Base-by-base conservation (phyloP, 2,797 vertebrate genomes). In the Spondyliosoma cantharus region DNA sequence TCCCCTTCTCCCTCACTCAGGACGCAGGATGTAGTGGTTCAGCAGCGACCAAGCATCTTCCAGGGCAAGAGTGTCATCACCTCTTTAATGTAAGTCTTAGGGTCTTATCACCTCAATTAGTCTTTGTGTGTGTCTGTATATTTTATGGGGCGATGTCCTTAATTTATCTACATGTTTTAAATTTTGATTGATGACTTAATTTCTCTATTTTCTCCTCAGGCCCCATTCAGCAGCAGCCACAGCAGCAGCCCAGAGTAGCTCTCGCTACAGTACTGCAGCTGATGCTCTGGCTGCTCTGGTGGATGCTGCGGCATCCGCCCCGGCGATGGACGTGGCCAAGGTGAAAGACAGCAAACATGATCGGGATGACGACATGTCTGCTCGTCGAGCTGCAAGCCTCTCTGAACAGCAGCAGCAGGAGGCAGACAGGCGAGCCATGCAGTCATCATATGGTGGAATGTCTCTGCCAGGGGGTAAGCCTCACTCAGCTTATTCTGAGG, bases 1-100 rank as follows among this genome's bases (percentile, higher is more conserved):
- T 97, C 98, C 1, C 95, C 97, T 0, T 99, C 98, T 11, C 97
- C 98, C 9, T 98, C 97, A 0, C 93, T 97, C 66, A 95, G 97
- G 91, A 93, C 96, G 22, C 97, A 97, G 90, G 98, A 99, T 37
- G 95, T 95, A 22, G 94, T 98, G 9, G 90, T 98, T 73, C 98
- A 97, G 80, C 98, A 98, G 83, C 94, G 98, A 70, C 97, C 97
- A 22, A 99, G 97, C 85, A 97, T 99, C 92, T 99, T 99, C 91
- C 97, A 98, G 87, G 96, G 96, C 87, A 98, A 98, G 86, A 99
- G 98, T 56, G 98, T 99, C 65, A 99, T 99, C 91, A 99, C 97
- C 2, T 96, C 97, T 74, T 90, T 98, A 78, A 97, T 99, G 98
- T 99, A 93, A 87, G 97, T 93, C 42, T 27, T 2, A 53, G 25